Evolutionary conservation across 2,888 invertebrate genomes (phyloP), one percentile per base, ranked within the genome.

Genomic region (Miltochrista miniata): DNA sequence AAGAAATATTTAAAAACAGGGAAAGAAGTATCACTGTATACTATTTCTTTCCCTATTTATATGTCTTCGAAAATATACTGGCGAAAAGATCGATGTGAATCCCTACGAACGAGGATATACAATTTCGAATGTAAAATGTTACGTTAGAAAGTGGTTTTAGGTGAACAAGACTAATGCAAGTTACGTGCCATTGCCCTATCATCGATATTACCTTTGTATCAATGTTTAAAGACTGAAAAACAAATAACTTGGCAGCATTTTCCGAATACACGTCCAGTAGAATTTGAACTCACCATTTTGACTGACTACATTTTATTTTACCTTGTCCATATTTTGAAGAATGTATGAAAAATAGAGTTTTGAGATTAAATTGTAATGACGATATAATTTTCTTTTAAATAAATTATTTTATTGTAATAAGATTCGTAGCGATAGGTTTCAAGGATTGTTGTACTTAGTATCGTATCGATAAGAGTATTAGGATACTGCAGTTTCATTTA

Each of bases 281-380:
- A 51, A 64, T 44, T 53, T 45, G 39, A 40, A 52, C 15, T 54
- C 47, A 50, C 24, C 31, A 41, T 56, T 24, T 45, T 13, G 37
- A 38, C 33, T 48, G 48, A 55, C 48, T 48, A 60, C 45, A 45
- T 55, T 60, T 56, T 43, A 13, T 47, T 45, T n/a, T 60, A 58
- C 51, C 53, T 64, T 54, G 45, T 55, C 54, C 49, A 46, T 53
- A 68, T 51, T n/a, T 54, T 51, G 18, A 49, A 53, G 54, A 51
- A 53, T 24, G 36, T 46, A 37, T 30, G 29, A 53, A 53, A 15
- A 45, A 50, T 54, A 48, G 24, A 46, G 43, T 43, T 34, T 48
- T 38, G 31, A 45, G 49, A 45, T 52, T 45, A 40, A 44, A 44
- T 48, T 38, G 57, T 38, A 57, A 14, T 35, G 38, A 36, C 41